These are phyloP conservation scores for Plagodis dolabraria DNA, from an alignment of 2,888 invertebrate genomes.

Conservation along the genomic window DNA sequence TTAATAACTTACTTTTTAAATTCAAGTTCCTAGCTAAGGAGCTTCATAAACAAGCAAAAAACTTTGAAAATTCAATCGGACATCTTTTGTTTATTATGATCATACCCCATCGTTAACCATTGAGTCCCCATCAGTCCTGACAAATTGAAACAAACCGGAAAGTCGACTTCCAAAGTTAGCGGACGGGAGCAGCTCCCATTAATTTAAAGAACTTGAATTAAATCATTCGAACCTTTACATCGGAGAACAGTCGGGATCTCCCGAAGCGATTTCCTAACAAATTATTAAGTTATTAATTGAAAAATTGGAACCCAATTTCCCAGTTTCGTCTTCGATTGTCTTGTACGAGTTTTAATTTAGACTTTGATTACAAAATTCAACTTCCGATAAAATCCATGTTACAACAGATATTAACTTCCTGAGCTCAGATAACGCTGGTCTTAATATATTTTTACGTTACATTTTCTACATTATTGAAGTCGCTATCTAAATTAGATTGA, in stretches of 20 bases:
- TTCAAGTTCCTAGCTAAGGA: too few species aligned
- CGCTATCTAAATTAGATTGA: constrained; percentile 30
- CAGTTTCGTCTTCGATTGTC: constrained; percentile 39
- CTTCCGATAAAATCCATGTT: constrained; percentile 32
- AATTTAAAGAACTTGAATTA: constrained; percentile 77
- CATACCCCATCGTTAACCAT: constrained; percentile 59
- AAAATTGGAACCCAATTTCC: constrained; percentile 49
- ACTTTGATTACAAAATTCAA: constrained; percentile 34
- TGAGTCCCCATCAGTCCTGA: constrained; percentile 71
- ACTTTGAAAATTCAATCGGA: constrained; percentile 44
- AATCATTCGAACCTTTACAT: constrained; percentile 68
- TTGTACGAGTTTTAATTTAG: constrained; percentile 37
- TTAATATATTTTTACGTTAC: constrained; percentile 29
- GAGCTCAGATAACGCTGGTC: constrained; percentile 22
- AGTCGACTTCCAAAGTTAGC: constrained; percentile 69
- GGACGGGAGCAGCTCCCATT: constrained; percentile 70
- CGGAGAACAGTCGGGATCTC: constrained; percentile 55
- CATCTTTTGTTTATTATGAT: constrained; percentile 66
- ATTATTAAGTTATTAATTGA: constrained; percentile 61
- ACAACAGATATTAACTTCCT: constrained; percentile 36
- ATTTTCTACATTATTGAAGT: constrained; percentile 26
- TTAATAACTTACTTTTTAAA: constrained; percentile 5
- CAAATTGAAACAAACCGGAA: constrained; percentile 78
- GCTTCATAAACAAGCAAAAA: not conserved
- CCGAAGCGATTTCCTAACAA: constrained; percentile 50